Evolutionary conservation across 2,797 vertebrate species (phyloP).

Genomic region (Nannoperca obscura): DNA sequence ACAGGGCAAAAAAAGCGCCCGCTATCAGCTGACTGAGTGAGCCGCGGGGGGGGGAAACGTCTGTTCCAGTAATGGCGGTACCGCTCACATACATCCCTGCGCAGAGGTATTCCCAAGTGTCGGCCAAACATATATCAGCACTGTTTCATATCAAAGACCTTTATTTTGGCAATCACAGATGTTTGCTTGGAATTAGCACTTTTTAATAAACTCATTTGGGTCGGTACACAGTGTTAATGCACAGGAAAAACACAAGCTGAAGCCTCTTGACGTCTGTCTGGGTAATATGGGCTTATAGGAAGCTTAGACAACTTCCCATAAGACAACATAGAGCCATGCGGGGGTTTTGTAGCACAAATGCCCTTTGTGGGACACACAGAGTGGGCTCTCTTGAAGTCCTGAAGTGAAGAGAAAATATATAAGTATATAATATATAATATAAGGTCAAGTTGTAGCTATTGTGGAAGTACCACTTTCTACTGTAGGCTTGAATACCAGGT

Average conservation of each 20-base stretch:
- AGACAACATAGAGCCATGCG: slow-evolving; percentile 71
- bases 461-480: slow-evolving; percentile 21
- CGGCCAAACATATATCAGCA: slow-evolving; percentile 69
- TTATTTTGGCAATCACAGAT: slow-evolving; percentile 71
- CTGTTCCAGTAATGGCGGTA: slow-evolving; percentile 59
- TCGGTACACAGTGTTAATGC: slow-evolving; percentile 75
- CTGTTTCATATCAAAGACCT: slow-evolving; percentile 79
- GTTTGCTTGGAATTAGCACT: slow-evolving; percentile 76
- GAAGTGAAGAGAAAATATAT: too few species aligned
- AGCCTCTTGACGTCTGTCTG: slow-evolving; percentile 77
- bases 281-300: slow-evolving; percentile 72
- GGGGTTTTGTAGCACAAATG: slow-evolving; percentile 62
- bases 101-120: slow-evolving; percentile 32
- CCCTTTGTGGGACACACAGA: slow-evolving; percentile 63
- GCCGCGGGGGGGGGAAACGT: slow-evolving; percentile 55
- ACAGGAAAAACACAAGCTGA: slow-evolving; percentile 71
- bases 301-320: slow-evolving; percentile 79
- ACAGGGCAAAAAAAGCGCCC: slow-evolving; percentile 50
- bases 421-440: too few species aligned
- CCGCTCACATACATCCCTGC: slow-evolving; percentile 47
- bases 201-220: slow-evolving; percentile 81
- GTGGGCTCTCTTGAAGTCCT: slow-evolving; percentile 38
- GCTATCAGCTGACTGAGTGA: slow-evolving; percentile 69
- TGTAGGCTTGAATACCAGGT: background rate
- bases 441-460: slow-evolving; percentile 36